A percentile compares a stretch with the other conserved stretches of the same genome.
Evolutionary conservation across 2,888 invertebrate genomes (phyloP).

Genomic region (Polydrusus tereticollis): DNA sequence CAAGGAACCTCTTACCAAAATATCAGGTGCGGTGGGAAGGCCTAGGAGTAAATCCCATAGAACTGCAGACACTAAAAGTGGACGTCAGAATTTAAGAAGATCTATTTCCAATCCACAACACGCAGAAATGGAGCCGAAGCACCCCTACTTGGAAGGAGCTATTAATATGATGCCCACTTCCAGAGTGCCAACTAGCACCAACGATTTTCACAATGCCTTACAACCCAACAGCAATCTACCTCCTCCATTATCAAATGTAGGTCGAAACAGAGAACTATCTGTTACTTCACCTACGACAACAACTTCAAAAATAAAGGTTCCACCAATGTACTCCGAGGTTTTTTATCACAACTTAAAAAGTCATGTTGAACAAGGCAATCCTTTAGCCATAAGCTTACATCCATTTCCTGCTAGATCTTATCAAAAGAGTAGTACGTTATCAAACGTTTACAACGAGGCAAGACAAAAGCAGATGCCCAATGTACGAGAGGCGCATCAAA

Average conservation of each 20-base stretch:
- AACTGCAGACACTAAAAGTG: neutral
- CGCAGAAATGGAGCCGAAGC: neutral
- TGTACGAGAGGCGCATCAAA: neutral
- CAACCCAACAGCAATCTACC: neutral
- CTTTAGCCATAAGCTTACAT: constrained; percentile 3
- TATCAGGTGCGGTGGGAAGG: neutral
- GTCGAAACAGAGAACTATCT: neutral
- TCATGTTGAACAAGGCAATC: constrained; percentile 5
- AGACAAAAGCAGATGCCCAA: neutral
- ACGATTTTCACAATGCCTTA: neutral
- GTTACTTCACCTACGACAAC: neutral
- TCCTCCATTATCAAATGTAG: neutral
- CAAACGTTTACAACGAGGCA: too few relatives aligned
- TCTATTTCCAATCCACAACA: constrained; percentile 33
- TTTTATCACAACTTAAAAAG: constrained; percentile 6
- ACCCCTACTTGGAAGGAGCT: neutral
- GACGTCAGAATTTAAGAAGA: constrained; percentile 11
- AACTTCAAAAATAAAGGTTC: neutral
- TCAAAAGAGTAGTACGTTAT: neutral
- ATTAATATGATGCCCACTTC: neutral
- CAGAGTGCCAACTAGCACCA: neutral
- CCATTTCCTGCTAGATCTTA: neutral
- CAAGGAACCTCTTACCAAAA: neutral
- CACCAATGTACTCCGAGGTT: neutral
- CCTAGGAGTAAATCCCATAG: constrained; percentile 35